phyloP scores from a whole-genome alignment of 2,888 invertebrate genomes.

The Lasioglossum figueresi region DNA sequence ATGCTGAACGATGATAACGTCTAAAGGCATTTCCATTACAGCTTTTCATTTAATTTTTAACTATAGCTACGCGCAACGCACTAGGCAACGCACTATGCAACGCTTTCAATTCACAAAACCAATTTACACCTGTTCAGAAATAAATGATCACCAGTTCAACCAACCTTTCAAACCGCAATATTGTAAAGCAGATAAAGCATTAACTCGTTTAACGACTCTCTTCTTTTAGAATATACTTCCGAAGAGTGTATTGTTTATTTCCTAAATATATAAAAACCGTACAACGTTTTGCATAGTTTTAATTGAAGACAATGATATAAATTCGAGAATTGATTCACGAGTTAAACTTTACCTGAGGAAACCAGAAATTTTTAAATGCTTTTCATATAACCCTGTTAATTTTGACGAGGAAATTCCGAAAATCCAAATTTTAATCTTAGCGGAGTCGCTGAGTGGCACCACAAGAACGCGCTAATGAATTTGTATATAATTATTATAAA shows the following conservation, averaged over 20 bases:
- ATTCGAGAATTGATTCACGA: neutral
- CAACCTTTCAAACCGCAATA: neutral
- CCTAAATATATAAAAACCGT: neutral
- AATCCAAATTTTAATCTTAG: no score
- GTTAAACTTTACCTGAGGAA: no score
- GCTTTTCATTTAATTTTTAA: neutral
- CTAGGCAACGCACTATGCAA: neutral
- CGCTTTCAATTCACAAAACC: neutral
- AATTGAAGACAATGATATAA: neutral
- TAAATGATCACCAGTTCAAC: neutral
- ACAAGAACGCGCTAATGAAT: no score
- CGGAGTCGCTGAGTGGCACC: no score
- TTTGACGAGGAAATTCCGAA: no score
- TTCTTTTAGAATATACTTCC: neutral
- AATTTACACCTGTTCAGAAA: neutral
- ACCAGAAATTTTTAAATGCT: no score
- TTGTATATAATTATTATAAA: neutral
- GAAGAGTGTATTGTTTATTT: neutral
- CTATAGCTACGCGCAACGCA: neutral
- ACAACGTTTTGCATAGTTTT: neutral
- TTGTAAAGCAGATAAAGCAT: neutral
- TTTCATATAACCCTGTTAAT: no score
- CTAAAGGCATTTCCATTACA: conserved; percentile 54
- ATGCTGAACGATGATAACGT: conserved; percentile 62
- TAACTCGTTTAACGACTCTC: neutral